Evolutionary conservation across 2,888 invertebrate species (phyloP).

Genomic region (Hydrotaea diabolus): DNA sequence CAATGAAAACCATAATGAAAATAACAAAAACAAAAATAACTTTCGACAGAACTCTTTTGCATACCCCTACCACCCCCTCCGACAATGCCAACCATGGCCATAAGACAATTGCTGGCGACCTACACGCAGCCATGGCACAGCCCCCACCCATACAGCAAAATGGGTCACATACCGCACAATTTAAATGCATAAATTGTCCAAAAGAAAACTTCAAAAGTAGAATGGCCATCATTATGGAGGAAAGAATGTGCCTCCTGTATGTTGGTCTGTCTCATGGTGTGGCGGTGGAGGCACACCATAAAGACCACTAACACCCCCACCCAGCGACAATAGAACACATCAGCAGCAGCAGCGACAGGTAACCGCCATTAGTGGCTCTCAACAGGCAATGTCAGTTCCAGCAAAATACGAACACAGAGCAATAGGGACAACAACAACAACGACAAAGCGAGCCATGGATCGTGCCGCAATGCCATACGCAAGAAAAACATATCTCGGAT

Average conservation of each 20-base stretch:
- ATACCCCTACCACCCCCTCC: background rate
- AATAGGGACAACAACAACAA: slow-evolving; percentile 24
- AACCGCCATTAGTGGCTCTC: slow-evolving; percentile 50
- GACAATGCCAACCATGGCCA: background rate
- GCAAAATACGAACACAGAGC: background rate
- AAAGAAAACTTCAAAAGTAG: slow-evolving; percentile 30
- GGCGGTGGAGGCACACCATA: background rate
- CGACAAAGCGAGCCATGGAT: slow-evolving; percentile 45
- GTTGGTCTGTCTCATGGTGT: background rate
- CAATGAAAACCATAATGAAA: background rate
- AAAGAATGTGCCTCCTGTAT: slow-evolving; percentile 35
- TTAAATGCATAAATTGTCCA: slow-evolving; percentile 38
- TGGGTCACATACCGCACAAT: slow-evolving; percentile 40
- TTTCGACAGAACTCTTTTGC: background rate
- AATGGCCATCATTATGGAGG: slow-evolving; percentile 2
- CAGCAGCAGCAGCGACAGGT: background rate
- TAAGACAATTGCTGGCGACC: slow-evolving; percentile 2
- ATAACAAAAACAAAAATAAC: background rate
- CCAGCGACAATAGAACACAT: background rate
- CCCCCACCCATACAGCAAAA: slow-evolving; percentile 4
- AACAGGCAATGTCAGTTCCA: slow-evolving; percentile 45
- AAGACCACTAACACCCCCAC: slow-evolving; percentile 12
- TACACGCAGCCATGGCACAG: background rate
- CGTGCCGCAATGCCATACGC: slow-evolving; percentile 35
- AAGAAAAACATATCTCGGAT: slow-evolving; percentile 42